Percentiles rank a stretch among this genome's conserved stretches.
phyloP scores from a whole-genome alignment of 2,888 invertebrate species.

The Dromius quadrimaculatus region DNA sequence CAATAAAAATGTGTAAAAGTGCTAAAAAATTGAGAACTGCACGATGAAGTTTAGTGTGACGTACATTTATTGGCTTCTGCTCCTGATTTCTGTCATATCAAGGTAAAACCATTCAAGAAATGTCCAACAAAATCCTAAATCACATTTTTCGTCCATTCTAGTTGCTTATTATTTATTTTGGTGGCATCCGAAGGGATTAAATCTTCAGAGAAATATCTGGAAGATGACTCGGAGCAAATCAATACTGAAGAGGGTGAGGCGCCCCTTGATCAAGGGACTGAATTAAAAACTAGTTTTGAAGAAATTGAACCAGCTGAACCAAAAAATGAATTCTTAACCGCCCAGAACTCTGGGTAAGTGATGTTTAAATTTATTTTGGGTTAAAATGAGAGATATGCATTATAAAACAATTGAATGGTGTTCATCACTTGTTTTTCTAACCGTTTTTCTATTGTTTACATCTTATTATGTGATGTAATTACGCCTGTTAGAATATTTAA shows the following conservation, averaged over 20 bases:
- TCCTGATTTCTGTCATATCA: constrained; percentile 72
- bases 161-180: constrained; percentile 72
- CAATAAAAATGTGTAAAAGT: constrained; percentile 54
- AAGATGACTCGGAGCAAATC: constrained; percentile 56
- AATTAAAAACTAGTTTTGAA: constrained; percentile 57
- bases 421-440: neutral
- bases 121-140: constrained; percentile 50
- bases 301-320: constrained; percentile 57
- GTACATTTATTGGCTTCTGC: constrained; percentile 72
- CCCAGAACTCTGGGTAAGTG: constrained; percentile 72
- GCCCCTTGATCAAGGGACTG: constrained; percentile 52
- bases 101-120: constrained; percentile 66
- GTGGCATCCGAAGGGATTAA: constrained; percentile 71
- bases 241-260: constrained; percentile 54
- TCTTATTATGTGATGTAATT: neutral
- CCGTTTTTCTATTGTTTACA: neutral
- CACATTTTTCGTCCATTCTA: constrained; percentile 62
- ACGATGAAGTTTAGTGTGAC: constrained; percentile 74
- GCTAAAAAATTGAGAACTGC: constrained; percentile 55
- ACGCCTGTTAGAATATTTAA: neutral
- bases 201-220: constrained; percentile 60
- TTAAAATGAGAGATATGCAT: constrained; percentile 24
- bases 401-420: neutral
- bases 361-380: constrained; percentile 59
- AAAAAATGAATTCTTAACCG: constrained; percentile 69